Conservation (phyloP, 2,888 invertebrate species). For the Brachylomia viminalis region DNA sequence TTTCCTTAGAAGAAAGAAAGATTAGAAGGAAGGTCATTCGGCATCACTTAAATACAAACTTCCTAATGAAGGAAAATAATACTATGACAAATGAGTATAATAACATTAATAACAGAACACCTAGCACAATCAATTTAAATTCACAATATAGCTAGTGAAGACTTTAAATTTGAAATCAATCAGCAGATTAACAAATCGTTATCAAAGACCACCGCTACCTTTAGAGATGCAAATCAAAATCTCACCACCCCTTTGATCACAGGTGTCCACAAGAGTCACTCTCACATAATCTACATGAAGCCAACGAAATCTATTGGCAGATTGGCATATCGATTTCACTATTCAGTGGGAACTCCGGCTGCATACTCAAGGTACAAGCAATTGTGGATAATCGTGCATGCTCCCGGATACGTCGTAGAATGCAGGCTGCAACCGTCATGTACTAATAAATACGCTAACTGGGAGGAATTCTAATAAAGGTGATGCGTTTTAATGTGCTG, state of each 20-base stretch:
- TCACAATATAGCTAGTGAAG: neutral
- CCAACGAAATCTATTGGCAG: conserved; percentile 60
- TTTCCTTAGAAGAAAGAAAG: too few relatives aligned
- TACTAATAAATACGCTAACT: conserved; percentile 63
- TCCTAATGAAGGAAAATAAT: neutral
- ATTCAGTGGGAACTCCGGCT: conserved; percentile 38
- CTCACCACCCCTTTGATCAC: conserved; percentile 36
- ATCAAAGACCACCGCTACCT: conserved; percentile 24
- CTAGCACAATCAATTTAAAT: neutral
- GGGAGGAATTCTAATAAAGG: conserved; percentile 65
- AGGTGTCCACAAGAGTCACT: conserved; percentile 40
- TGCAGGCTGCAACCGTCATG: conserved; percentile 57
- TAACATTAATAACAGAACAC: neutral
- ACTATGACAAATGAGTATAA: neutral
- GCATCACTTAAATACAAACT: neutral
- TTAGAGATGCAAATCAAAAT: conserved; percentile 32
- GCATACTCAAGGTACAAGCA: conserved; percentile 60
- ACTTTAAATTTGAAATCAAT: neutral
- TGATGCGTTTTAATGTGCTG: conserved; percentile 60
- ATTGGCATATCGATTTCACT: conserved; percentile 64
- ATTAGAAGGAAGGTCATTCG: neutral
- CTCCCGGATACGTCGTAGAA: conserved; percentile 67
- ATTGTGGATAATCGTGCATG: conserved; percentile 66
- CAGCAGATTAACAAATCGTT: neutral
- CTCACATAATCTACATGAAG: conserved; percentile 30